Evolutionary conservation across 2,888 invertebrate genomes (phyloP).

Genomic region (Dendrolimus pini): DNA sequence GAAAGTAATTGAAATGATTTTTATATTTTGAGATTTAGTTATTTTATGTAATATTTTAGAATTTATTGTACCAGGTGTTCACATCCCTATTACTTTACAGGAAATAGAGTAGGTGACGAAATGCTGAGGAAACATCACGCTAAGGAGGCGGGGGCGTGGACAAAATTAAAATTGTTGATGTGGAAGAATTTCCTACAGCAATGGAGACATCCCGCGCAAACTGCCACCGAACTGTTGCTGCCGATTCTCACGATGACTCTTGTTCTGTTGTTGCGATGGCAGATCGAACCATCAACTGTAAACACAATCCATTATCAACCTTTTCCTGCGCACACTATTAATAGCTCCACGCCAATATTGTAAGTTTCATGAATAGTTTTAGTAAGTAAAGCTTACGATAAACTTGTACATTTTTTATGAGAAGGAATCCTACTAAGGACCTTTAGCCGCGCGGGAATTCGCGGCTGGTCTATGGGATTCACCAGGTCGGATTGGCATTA

Average conservation of each 20-base stretch:
- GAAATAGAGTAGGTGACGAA: neutral
- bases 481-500: too few relatives aligned
- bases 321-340: conserved; percentile 40
- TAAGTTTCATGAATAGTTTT: conserved; percentile 27
- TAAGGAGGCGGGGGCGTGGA: conserved; percentile 44
- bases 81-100: too few relatives aligned
- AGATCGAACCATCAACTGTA: conserved; percentile 74
- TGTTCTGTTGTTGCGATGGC: conserved; percentile 81
- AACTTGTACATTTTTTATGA: too few relatives aligned
- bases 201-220: conserved; percentile 82
- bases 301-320: conserved; percentile 32
- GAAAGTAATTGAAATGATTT: too few relatives aligned
- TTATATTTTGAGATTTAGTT: too few relatives aligned
- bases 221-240: conserved; percentile 80
- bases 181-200: conserved; percentile 92
- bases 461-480: too few relatives aligned
- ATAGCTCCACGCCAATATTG: conserved; percentile 32
- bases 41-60: too few relatives aligned
- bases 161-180: conserved; percentile 82
- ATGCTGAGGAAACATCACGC: conserved; percentile 19
- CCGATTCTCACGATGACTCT: conserved; percentile 81
- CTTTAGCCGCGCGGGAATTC: too few relatives aligned
- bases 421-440: too few relatives aligned
- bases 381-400: too few relatives aligned
- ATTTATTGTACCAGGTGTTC: too few relatives aligned